Percentiles rank a stretch among this genome's conserved stretches.
phyloP scores from a whole-genome alignment of 2,888 invertebrate genomes.

The Machimus rusticus region DNA sequence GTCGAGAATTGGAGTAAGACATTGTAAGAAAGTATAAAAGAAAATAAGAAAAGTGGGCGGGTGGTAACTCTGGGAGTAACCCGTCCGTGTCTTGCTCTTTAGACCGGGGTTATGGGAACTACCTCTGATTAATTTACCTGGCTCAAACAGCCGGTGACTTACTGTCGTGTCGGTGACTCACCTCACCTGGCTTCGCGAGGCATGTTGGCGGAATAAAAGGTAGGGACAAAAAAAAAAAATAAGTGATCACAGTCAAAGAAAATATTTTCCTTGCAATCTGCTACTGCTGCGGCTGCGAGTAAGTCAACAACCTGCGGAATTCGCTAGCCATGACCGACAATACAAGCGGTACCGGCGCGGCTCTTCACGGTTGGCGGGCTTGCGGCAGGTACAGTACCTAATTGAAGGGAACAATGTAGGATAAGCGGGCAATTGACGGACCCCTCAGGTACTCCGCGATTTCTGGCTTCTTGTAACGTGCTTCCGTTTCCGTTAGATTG shows the following conservation, averaged over 20 bases:
- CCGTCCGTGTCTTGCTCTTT: background rate
- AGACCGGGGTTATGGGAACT: background rate
- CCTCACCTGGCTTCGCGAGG: background rate
- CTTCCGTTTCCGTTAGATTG: conserved; percentile 35
- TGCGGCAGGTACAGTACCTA: conserved; percentile 15
- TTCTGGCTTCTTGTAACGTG: conserved; percentile 4
- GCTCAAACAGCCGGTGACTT: background rate
- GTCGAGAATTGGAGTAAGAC: too few relatives aligned
- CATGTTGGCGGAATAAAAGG: background rate
- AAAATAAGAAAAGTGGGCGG: background rate
- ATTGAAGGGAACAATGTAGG: conserved; percentile 22
- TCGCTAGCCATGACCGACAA: conserved; percentile 28
- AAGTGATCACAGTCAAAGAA: background rate
- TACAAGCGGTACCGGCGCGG: background rate
- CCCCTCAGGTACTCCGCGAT: background rate
- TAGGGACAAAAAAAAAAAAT: background rate
- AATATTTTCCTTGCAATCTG: conserved; percentile 22
- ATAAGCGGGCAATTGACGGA: background rate
- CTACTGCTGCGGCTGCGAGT: background rate
- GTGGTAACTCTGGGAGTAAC: background rate
- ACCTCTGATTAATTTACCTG: background rate
- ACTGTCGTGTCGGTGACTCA: conserved; percentile 7
- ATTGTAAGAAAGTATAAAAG: background rate
- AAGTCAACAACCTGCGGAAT: conserved; percentile 25
- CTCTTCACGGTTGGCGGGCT: background rate